Percentiles rank a stretch among this genome's conserved stretches.
These are phyloP conservation scores for Chlorops oryzae DNA, from an alignment of 1,140 invertebrate species.

Conservation along the genomic window DNA sequence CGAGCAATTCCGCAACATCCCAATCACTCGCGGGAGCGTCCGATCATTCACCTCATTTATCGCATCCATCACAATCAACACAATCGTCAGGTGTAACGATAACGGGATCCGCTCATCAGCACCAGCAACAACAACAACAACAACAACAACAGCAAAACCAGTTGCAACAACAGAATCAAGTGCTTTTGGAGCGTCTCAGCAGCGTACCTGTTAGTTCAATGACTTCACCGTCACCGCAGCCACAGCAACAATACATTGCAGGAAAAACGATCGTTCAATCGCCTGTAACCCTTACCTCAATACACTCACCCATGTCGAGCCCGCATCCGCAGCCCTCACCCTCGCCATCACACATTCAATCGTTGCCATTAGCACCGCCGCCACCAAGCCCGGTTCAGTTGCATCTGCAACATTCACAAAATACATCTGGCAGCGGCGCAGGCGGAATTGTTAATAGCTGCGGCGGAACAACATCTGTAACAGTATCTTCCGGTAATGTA, in stretches of 20 bases:
- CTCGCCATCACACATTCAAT: constrained; percentile 30
- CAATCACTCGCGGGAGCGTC: too few species aligned
- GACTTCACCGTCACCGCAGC: constrained; percentile 14
- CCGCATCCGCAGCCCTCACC: constrained; percentile 57
- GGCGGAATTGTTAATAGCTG: constrained; percentile 18
- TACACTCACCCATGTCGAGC: constrained; percentile 55
- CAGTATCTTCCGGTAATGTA: constrained; percentile 17
- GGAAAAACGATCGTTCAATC: constrained; percentile 43
- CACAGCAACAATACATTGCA: constrained; percentile 35
- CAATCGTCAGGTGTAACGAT: too few species aligned
- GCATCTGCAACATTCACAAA: constrained; percentile 26
- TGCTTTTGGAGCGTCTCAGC: constrained; percentile 37
- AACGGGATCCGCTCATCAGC: constrained; percentile 7
- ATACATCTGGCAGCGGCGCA: too few species aligned
- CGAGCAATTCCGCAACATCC: too few species aligned
- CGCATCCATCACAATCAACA: too few species aligned
- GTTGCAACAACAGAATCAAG: constrained; percentile 40
- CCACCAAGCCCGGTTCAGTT: constrained; percentile 32
- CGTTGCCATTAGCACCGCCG: constrained; percentile 29
- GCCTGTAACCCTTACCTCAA: constrained; percentile 41
- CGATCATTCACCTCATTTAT: too few species aligned
- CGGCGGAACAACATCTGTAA: constrained; percentile 36
- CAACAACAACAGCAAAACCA: constrained; percentile 36
- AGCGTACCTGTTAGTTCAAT: constrained; percentile 44
- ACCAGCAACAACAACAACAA: constrained; percentile 19